Percentiles rank a stretch among this genome's conserved stretches.
Evolutionary conservation across 2,113 vertebrate species (phyloP).

Genomic region (Clarias batrachus): DNA sequence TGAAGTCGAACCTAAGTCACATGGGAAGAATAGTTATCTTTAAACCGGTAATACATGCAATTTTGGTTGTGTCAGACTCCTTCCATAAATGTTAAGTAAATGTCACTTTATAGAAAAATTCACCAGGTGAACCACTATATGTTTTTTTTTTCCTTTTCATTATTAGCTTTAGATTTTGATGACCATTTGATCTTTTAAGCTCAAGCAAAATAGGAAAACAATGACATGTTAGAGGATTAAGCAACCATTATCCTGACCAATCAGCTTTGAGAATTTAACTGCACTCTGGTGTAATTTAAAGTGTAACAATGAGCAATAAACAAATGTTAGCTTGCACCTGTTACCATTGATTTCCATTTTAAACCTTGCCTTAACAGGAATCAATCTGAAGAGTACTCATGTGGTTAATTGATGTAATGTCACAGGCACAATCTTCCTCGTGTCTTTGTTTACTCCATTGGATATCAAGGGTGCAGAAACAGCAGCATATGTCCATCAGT

Average conservation of each 20-base stretch:
- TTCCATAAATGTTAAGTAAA: neutral
- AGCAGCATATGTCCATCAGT: neutral
- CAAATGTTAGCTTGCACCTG: neutral
- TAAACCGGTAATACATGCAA: neutral
- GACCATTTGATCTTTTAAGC: neutral
- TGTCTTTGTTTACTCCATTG: conserved; percentile 12
- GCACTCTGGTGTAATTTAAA: neutral
- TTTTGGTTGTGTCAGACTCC: neutral
- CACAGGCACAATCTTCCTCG: neutral
- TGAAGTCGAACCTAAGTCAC: neutral
- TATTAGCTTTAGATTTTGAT: neutral
- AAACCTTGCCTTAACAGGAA: conserved; percentile 15
- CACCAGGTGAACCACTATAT: neutral
- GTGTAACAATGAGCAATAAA: neutral
- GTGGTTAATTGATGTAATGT: conserved; percentile 20
- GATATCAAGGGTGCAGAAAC: neutral
- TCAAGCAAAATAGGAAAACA: too few species aligned
- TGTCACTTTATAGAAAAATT: neutral
- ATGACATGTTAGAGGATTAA: neutral
- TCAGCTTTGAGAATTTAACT: neutral
- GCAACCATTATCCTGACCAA: neutral
- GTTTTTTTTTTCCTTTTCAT: neutral
- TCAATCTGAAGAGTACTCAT: conserved; percentile 42
- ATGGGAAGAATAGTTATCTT: neutral
- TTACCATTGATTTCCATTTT: conserved; percentile 15